Conservation (phyloP, 2,888 invertebrate genomes). For the Calliopum simillimum region DNA sequence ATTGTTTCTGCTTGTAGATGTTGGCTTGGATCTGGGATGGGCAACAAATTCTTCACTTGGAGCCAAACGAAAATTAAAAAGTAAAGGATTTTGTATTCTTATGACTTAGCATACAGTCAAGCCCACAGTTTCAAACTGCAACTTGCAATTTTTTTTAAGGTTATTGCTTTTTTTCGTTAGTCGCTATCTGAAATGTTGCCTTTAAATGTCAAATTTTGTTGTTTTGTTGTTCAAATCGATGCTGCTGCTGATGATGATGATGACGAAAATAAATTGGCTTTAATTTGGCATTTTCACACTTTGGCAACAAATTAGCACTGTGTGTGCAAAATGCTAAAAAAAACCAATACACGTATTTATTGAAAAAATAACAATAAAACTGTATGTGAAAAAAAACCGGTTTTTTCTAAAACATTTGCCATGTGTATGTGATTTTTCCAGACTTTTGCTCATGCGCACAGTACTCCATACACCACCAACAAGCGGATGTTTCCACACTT, state of each 20-base stretch:
- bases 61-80: too few species aligned
- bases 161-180: neutral
- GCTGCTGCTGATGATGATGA: too few species aligned
- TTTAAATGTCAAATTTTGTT: slow-evolving; percentile 14
- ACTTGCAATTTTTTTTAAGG: neutral
- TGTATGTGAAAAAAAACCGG: slow-evolving; percentile 4
- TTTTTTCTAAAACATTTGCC: slow-evolving; percentile 5
- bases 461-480: slow-evolving; percentile 15
- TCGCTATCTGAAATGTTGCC: neutral
- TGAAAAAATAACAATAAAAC: neutral
- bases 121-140: too few species aligned
- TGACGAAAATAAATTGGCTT: slow-evolving; percentile 9
- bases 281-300: slow-evolving; percentile 21
- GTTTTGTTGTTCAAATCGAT: neutral
- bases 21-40: too few species aligned
- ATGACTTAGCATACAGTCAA: neutral
- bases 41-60: too few species aligned
- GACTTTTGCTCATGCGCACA: neutral
- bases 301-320: neutral
- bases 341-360: neutral
- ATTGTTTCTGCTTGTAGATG: too few species aligned
- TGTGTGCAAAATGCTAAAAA: neutral
- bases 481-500: slow-evolving; percentile 6
- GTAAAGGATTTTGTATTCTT: too few species aligned
- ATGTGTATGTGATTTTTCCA: slow-evolving; percentile 8